These are phyloP conservation scores for Illadopsis cleaveri DNA, from an alignment of 2,113 vertebrate species.

Conservation along the genomic window DNA sequence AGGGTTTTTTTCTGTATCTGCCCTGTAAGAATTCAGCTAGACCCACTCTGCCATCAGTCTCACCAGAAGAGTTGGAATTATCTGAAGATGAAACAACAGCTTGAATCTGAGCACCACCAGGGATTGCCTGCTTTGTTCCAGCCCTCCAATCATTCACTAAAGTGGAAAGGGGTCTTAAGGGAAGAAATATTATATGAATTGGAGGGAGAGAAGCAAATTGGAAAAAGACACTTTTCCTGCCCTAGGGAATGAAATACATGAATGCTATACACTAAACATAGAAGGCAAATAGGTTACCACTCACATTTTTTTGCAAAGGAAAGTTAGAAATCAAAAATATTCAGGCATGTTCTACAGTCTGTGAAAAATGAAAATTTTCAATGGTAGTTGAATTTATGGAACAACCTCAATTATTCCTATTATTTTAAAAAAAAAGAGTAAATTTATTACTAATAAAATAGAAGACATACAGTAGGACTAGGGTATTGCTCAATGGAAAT, in stretches of 20 bases:
- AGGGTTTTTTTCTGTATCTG: neutral
- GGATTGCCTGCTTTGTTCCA: neutral
- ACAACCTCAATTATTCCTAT: neutral
- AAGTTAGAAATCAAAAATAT: neutral
- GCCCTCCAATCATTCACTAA: neutral
- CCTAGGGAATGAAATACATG: neutral
- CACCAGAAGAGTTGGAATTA: neutral
- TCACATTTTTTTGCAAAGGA: neutral
- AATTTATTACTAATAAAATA: neutral
- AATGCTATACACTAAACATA: neutral
- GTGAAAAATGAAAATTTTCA: neutral
- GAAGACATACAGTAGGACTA: neutral
- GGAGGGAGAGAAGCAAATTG: neutral
- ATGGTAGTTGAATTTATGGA: neutral
- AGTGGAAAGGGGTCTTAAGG: neutral
- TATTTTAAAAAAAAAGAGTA: neutral
- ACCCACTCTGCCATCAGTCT: neutral
- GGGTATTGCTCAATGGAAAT: neutral
- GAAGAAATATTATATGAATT: neutral
- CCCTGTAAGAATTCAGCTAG: neutral
- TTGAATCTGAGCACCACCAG: neutral
- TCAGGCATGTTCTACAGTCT: neutral
- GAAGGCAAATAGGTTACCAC: neutral
- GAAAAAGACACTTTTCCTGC: neutral
- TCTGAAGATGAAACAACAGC: neutral